Base-by-base conservation (phyloP, 2,797 vertebrate species). In the Pantherophis alleghaniensis region DNA sequence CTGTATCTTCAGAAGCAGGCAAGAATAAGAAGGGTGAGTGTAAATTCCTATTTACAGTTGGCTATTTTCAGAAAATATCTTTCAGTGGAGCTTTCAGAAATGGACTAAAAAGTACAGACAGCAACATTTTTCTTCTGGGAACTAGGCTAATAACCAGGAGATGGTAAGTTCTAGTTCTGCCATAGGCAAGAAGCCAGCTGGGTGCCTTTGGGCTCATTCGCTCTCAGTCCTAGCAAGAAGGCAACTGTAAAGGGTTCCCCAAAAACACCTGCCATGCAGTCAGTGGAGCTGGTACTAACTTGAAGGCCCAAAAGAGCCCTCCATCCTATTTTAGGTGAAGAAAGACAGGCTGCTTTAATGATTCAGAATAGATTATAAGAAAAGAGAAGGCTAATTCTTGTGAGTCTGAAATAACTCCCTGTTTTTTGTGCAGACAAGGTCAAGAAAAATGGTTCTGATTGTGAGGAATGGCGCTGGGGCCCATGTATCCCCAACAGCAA, bases 401-500 rank as follows among this genome's bases (percentile, higher is more conserved):
- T 83, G 63, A 69, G 66, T 74, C 4, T 1, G 20, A 37, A 92
- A 42, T 10, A 13, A 93, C 37, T 89, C 79, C 53, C 16, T 0
- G 0, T 37, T 92, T 6, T 51, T 86, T 0, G 5, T 37, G 0
- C 96, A 99, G 98, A 98, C 90, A 99, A 98, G 96, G 97, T 94
- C 91, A 98, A 98, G 97, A 98, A 98, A 94, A 96, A 96, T 0
- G 93, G 96, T 0, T 97, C 97, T 0, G 98, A 99, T 63, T 99
- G 99, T 0, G 96, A 97, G 4, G 98, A 99, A 79, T 99, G 98
- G 96, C 97, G 66, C 61, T 99, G 98, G 95, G 98, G 98, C 10
- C 98, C 98, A 74, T 99, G 99, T 22, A 96, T 98, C 60, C 99
- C 99, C 1, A 98, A 98, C 79, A 97, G 96, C 37, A 98, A 98